Conservation (phyloP, 92 coral and sea anemone species). For the Phenganax subtilis region DNA sequence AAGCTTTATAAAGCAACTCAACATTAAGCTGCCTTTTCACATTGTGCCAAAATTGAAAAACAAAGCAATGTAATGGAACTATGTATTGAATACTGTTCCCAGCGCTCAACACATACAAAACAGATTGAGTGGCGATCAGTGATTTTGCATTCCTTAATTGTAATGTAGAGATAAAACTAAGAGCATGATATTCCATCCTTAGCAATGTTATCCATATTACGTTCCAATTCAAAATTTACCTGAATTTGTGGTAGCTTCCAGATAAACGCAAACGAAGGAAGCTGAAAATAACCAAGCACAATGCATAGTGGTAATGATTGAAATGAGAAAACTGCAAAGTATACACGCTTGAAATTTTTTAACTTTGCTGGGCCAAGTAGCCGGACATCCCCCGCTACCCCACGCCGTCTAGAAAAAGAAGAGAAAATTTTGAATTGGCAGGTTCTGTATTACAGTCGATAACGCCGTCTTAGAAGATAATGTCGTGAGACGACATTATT, state of each 20-base stretch:
- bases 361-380: slow-evolving; percentile 3
- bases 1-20: slow-evolving; percentile 25
- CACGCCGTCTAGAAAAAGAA: slow-evolving; percentile 17
- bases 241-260: not conserved
- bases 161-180: not conserved
- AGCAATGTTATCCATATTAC: not conserved
- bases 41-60: not conserved
- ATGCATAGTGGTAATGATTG: not conserved
- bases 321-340: too few species aligned
- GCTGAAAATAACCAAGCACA: too few species aligned
- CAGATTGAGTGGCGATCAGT: not conserved
- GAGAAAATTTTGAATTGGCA: not conserved
- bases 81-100: not conserved
- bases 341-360: not conserved
- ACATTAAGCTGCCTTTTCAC: not conserved
- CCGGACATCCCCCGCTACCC: slow-evolving; percentile 8
- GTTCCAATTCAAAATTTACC: not conserved
- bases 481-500: too few species aligned
- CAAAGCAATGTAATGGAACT: not conserved
- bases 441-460: too few species aligned
- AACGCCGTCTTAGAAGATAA: too few species aligned
- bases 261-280: not conserved
- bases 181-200: not conserved
- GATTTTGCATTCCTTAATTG: slow-evolving; percentile 24
- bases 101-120: not conserved